Evolutionary conservation across 1,140 invertebrate genomes (phyloP).

Genomic region (Brachionus calyciflorus): DNA sequence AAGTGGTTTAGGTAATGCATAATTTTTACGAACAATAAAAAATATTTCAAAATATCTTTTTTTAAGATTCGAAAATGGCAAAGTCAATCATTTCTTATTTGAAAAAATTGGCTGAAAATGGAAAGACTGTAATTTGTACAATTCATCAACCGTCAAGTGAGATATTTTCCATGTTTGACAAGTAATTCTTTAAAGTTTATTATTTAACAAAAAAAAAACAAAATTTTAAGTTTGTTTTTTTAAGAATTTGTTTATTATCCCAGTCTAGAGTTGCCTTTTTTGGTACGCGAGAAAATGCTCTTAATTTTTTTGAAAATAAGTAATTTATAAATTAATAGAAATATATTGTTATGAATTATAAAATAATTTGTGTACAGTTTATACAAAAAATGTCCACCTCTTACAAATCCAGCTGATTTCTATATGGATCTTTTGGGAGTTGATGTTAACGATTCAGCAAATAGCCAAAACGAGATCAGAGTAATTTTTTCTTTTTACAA

Average conservation of each 20-base stretch:
- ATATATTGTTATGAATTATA: too few species aligned
- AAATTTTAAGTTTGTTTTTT: background rate
- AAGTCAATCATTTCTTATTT: constrained; percentile 77
- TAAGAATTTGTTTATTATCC: constrained; percentile 75
- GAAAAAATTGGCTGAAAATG: constrained; percentile 69
- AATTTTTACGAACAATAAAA: constrained; percentile 73
- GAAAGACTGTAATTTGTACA: constrained; percentile 87
- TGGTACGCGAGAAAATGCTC: constrained; percentile 74
- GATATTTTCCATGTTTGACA: constrained; percentile 83
- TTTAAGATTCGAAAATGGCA: constrained; percentile 79
- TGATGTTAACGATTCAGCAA: constrained; percentile 24
- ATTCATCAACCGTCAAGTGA: constrained; percentile 95
- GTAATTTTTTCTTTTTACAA: too few species aligned
- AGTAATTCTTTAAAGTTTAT: background rate
- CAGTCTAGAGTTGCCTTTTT: constrained; percentile 86
- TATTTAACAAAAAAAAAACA: background rate
- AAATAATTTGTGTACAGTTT: too few species aligned
- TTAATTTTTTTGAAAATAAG: constrained; percentile 70
- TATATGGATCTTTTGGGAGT: constrained; percentile 23
- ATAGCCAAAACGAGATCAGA: background rate
- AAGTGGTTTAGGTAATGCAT: constrained; percentile 21
- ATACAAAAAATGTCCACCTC: constrained; percentile 4
- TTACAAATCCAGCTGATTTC: constrained; percentile 45
- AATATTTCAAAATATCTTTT: constrained; percentile 57
- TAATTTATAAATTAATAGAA: constrained; percentile 14